Evolutionary conservation across 2,113 vertebrate genomes (phyloP), one percentile per base, ranked within the genome.

Genomic region (Columba janthina): DNA sequence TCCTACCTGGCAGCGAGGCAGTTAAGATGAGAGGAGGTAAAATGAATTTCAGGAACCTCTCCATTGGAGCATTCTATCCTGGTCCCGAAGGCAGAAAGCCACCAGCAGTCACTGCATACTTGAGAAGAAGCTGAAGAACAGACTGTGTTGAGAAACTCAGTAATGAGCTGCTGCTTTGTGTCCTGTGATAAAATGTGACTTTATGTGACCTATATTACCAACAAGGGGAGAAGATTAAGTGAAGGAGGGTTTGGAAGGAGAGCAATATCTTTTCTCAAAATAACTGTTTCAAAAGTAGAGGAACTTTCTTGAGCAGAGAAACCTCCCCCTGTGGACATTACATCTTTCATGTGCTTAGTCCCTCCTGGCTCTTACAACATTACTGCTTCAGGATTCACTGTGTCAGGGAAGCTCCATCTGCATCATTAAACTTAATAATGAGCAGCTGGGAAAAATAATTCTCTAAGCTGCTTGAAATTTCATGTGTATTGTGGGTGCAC

Each of bases 41-140:
- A 91, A 95, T 73, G 28, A 46, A 81, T 61, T 89, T 94, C 93
- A 79, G 83, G 73, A 94, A 32, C 50, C 54, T 91, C 86, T 90
- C 92, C 96, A 97, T 97, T 95, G 95, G 73, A 90, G 80, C 95
- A 97, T 97, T 89, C 94, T 96, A 66, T 93, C 88, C 73, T 28
- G 44, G 73, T 85, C 25, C 54, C 74, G 58, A 82, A 81, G 76
- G 80, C 88, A 95, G 86, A 88, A 93, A 94, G 73, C 57, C 88
- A 90, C 88, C 72, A 48, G 80, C 15, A 2, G 65, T 96, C 86
- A 96, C 62, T 51, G 73, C 61, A 85, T 65, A 3, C 53, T 73
- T 64, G 73, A 90, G 86, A 38, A 40, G 88, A 67, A 86, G 62
- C 40, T 91, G 87, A 92, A 83, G 87, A 64, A 56, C 81, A 46